These are phyloP conservation scores for Machimus atricapillus DNA, from an alignment of 2,888 invertebrate species.

Conservation along the genomic window DNA sequence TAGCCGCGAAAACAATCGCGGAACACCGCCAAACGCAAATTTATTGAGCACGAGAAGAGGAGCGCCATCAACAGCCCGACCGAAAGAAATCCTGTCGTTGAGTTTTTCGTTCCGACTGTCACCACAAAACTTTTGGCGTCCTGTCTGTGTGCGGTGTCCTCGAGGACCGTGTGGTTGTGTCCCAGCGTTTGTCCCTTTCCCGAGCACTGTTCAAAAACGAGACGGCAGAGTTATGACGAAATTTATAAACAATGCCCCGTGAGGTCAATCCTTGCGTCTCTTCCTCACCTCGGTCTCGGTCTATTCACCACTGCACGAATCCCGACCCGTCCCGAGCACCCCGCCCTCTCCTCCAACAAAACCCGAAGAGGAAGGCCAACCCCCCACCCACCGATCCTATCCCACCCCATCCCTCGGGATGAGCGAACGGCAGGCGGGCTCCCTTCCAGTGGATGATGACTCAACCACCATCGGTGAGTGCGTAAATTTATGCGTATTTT, in stretches of 20 bases:
- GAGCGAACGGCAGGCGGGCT: background rate
- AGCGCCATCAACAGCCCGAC: constrained; percentile 4
- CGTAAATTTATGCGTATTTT: constrained; percentile 24
- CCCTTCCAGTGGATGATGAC: background rate
- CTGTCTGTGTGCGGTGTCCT: background rate
- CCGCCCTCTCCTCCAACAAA: no score
- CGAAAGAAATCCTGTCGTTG: background rate
- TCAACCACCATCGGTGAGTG: background rate
- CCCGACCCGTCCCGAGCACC: background rate
- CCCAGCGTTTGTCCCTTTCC: background rate
- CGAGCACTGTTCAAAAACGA: background rate
- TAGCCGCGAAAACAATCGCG: background rate
- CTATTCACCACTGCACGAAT: background rate
- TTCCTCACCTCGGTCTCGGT: background rate
- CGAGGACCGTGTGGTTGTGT: background rate
- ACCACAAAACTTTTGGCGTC: background rate
- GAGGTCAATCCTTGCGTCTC: background rate
- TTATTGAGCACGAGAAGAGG: constrained; percentile 18
- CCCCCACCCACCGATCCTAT: background rate
- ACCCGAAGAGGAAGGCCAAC: background rate
- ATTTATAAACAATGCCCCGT: constrained; percentile 3
- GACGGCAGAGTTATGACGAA: constrained; percentile 21
- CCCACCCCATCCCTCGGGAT: background rate
- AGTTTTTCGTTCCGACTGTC: background rate
- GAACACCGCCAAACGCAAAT: background rate